Evolutionary conservation across 2,113 vertebrate genomes (phyloP).

Genomic region (Sander vitreus): DNA sequence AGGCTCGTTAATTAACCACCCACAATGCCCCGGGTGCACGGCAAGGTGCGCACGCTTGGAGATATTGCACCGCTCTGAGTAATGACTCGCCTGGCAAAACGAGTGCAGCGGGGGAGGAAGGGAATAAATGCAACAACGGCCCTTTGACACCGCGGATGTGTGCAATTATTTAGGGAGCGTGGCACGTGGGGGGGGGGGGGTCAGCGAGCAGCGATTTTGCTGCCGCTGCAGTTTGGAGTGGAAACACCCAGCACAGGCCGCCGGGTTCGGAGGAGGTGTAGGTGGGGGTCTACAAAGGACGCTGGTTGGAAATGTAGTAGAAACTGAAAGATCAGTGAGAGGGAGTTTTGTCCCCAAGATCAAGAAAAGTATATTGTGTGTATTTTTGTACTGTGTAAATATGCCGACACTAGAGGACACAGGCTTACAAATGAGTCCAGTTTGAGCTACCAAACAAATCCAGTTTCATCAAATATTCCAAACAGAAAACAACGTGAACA

Average conservation of each 20-base stretch:
- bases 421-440: not conserved
- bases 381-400: not conserved
- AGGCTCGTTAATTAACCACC: slow-evolving; percentile 71
- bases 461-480: not conserved
- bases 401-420: not conserved
- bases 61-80: slow-evolving; percentile 47
- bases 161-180: slow-evolving; percentile 28
- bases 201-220: slow-evolving; percentile 59
- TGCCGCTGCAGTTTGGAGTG: slow-evolving; percentile 59
- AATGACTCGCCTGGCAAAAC: slow-evolving; percentile 55
- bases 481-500: not conserved
- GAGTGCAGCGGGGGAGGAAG: slow-evolving; percentile 1
- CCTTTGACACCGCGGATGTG: slow-evolving; percentile 61
- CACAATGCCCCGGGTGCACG: slow-evolving; percentile 42
- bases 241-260: slow-evolving; percentile 3
- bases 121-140: slow-evolving; percentile 58
- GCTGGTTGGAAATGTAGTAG: not conserved
- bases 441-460: not conserved
- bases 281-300: not conserved
- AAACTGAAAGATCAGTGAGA: not conserved
- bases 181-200: slow-evolving; percentile 19
- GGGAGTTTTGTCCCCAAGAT: not conserved
- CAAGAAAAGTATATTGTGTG: not conserved
- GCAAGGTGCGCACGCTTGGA: slow-evolving; percentile 5
- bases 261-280: not conserved